Evolutionary conservation across 1,140 invertebrate species (phyloP), one percentile per base, ranked within the genome.

Genomic region (Odontomachus brunneus): DNA sequence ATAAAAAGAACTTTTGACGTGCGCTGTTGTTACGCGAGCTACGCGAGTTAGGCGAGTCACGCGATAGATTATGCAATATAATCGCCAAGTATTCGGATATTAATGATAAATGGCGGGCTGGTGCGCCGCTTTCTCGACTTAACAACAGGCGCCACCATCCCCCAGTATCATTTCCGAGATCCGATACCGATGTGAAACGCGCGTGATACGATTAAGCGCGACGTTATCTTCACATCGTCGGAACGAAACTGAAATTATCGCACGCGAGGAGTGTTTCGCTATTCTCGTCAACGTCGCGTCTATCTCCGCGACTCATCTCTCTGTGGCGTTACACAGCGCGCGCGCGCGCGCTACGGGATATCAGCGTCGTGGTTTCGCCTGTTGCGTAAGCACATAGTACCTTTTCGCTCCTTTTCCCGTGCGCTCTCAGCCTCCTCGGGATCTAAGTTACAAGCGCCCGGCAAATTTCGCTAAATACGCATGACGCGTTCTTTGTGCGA

Each of bases 1-100:
- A 80, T 80, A 80, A 80, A 80, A 80, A 80, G 49, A 80, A 80
- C 75, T 80, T 71, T 80, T 80, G 75, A 71, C 75, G 75, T 71
- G 33, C 17, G n/a, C 66, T 69, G 49, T 80, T 71, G 71, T 80
- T 71, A 80, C 57, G n/a, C n/a, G 75, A 80, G 22, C 71, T 80
- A 80, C 57, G 65, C 65, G 65, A n/a, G n/a, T n/a, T n/a, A n/a
- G n/a, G 53, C 53, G 75, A 80, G 65, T 80, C 75, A 80, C 69
- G 75, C 65, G 65, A 80, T 80, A 80, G 53, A 80, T 67, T 71
- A 78, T 44, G 65, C 33, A 80, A 71, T 80, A 38, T 80, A 59
- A 80, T 80, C 65, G 75, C 65, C 0, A 80, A 80, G 75, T 80
- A 69, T 78, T 78, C 63, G 51, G 57, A 69, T 78, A 80, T 69